Evolutionary conservation across 2,113 vertebrate genomes (phyloP).

Genomic region (Dasyornis broadbenti): DNA sequence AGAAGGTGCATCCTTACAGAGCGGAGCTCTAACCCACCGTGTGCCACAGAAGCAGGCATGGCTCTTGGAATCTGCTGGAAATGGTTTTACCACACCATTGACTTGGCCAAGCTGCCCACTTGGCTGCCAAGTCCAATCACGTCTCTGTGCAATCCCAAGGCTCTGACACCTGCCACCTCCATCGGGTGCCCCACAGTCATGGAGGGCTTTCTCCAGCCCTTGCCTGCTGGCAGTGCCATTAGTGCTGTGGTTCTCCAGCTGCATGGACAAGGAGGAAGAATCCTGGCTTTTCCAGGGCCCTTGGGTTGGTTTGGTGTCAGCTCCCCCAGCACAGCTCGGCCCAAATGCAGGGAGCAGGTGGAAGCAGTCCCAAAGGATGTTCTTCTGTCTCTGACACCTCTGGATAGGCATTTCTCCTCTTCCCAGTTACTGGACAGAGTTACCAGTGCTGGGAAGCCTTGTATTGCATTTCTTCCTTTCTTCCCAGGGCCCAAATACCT

Average conservation of each 20-base stretch:
- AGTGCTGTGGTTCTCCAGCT: background rate
- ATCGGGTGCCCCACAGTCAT: no score
- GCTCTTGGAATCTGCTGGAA: background rate
- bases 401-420: background rate
- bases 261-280: background rate
- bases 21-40: fast-evolving
- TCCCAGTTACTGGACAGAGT: background rate
- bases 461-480: background rate
- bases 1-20: background rate
- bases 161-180: background rate
- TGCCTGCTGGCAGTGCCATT: background rate
- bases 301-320: background rate
- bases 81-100: background rate
- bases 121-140: background rate
- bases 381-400: background rate
- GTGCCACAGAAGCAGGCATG: background rate
- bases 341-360: background rate
- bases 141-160: background rate
- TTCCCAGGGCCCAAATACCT: background rate
- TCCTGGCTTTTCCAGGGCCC: background rate
- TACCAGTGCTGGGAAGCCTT: background rate
- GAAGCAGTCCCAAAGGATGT: background rate
- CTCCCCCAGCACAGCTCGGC: background rate
- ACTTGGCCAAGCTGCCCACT: background rate
- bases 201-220: background rate